These are phyloP conservation scores for Bos taurus DNA, from an alignment of 2,113 vertebrate species.

Conservation along the genomic window DNA sequence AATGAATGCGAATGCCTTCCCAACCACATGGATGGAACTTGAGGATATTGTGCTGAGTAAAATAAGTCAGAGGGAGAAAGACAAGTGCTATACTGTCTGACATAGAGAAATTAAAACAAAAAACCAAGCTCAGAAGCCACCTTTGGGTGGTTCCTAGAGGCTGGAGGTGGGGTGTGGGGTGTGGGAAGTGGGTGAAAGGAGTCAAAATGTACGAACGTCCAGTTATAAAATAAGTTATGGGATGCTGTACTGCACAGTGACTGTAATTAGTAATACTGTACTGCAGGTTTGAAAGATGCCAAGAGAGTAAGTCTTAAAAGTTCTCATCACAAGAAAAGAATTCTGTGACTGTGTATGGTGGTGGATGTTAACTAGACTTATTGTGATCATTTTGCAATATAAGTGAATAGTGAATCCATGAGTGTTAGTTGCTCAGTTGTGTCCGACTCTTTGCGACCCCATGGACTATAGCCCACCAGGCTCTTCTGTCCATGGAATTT, in stretches of 20 bases:
- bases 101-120: not conserved
- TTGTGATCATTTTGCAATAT: not conserved
- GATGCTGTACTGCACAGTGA: no score
- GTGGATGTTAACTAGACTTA: not conserved
- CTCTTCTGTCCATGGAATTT: not conserved
- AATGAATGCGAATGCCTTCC: not conserved
- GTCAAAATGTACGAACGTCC: accelerated
- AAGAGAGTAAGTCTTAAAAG: not conserved
- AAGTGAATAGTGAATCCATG: not conserved
- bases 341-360: not conserved
- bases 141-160: not conserved
- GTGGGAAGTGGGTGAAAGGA: not conserved
- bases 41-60: not conserved
- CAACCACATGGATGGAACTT: not conserved
- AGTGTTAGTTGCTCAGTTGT: not conserved
- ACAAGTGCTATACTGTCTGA: not conserved
- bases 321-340: not conserved
- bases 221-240: not conserved
- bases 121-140: not conserved
- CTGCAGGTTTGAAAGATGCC: not conserved
- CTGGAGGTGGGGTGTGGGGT: not conserved
- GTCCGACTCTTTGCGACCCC: accelerated
- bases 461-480: not conserved
- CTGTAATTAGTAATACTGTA: not conserved
- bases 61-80: not conserved